Evolutionary conservation across 1,140 invertebrate species (phyloP), one percentile per base, ranked within the genome.

Genomic region (Neuroterus valhalla): DNA sequence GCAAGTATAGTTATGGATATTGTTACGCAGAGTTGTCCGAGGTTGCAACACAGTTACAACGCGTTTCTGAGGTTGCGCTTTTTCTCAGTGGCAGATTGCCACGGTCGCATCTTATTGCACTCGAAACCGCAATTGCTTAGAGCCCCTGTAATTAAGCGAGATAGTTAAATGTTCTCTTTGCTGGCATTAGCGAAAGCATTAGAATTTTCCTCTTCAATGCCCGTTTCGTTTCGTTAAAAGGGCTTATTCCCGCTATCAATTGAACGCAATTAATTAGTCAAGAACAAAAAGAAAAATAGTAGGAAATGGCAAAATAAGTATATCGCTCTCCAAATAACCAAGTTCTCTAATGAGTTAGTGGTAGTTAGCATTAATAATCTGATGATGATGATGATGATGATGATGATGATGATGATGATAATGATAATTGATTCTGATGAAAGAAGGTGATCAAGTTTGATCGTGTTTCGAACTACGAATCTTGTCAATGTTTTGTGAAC

Each of bases 101-200:
- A 81, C 81, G 81, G 82, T 83, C 81, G 79, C 81, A 79, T 76
- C 76, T 82, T 76, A 82, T 74, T 82, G 81, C 72, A 62, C 81
- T 72, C 72, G 52, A 82, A 83, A 83, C 81, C 81, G 77, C 81
- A 82, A 82, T 81, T 75, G 81, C 78, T 66, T 67, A 76, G 55
- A 82, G 75, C 71, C 46, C 77, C 74, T 72, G 78, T 81, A 83
- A 83, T 83, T 83, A 83, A 83, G 77, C 72, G 78, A 74, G 80
- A 62, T 62, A 15, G 21, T 62, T 62, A 62, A 62, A 62, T 26
- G 15, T 62, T 52, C 50, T 52, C 50, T 19, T 11, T 52, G 23
- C 19, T 21, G 6, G 12, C 21, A 52, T 52, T 52, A 52, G 46
- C 31, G 31, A 38, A 38, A 38, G 8, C 31, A 38, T 38, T 38